Evolutionary conservation across 2,888 invertebrate species (phyloP), one percentile per base, ranked within the genome.

Genomic region (Smittia aterrima): DNA sequence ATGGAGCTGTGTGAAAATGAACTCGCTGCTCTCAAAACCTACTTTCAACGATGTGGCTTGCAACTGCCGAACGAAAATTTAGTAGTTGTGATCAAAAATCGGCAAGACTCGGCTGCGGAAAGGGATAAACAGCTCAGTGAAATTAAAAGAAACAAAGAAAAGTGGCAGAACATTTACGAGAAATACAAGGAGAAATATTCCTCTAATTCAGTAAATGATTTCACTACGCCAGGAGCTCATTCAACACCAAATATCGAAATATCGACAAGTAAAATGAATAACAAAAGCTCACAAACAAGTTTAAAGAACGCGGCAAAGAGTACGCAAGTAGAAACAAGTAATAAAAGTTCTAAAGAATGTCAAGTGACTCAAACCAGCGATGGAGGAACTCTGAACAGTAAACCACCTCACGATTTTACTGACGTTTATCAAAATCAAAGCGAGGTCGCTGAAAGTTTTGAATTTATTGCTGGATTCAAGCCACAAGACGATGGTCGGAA

Each of bases 151-250:
- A 74, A 64, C 27, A 74, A 74, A n/a, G 66, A 74, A n/a, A 74
- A 74, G 16, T 74, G 74, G 74, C 41, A 74, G 40, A 64, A 74
- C 18, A 66, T 74, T n/a, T 74, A 74, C n/a, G 66, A 74, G 1
- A 74, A 74, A 47, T 74, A 74, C 24, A 74, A 74, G n/a, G 74
- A 66, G 2, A 74, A 74, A 27, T 74, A 74, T 25, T 18, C 25
- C 11, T 9, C 27, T 20, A 20, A 73, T 6, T 24, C 74, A 13
- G 32, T n/a, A 1, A 13, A 54, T 1, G 25, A 66, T 18, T 74
- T 74, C 62, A 11, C 24, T 11, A n/a, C 40, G 0, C 38, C 24
- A 27, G 66, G 62, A 6, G 74, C 74, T 4, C 74, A 66, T 24
- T 66, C 66, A 11, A 74, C 74, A 3, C 74, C 74, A 25, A 74